These are phyloP conservation scores for Heliconius ismenius DNA, from an alignment of 2,888 invertebrate species.

Conservation along the genomic window DNA sequence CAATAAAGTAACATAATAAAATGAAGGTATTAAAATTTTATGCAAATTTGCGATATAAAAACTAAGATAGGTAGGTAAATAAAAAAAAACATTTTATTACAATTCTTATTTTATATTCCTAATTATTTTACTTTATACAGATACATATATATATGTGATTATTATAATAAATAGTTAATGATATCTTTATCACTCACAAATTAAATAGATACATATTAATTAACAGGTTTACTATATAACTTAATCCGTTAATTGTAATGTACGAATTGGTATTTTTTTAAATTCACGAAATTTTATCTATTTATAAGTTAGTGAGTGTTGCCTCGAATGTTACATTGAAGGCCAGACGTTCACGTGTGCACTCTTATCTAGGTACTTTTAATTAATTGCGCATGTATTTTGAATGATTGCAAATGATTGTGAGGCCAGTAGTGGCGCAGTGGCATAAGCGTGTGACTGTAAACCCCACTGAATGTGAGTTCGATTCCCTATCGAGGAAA, in stretches of 20 bases:
- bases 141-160: slow-evolving; percentile 8
- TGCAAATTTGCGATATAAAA: background rate
- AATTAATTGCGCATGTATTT: slow-evolving; percentile 35
- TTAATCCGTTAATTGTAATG: background rate
- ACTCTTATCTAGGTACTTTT: slow-evolving; percentile 31
- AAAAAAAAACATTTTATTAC: background rate
- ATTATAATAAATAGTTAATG: background rate
- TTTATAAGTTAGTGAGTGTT: slow-evolving; percentile 10
- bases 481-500: no score
- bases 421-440: no score
- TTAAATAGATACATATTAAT: background rate
- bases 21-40: background rate
- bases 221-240: background rate
- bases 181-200: background rate
- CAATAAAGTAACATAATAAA: background rate
- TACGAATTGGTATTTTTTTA: background rate
- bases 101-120: background rate
- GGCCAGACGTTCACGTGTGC: slow-evolving; percentile 39
- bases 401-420: slow-evolving; percentile 25
- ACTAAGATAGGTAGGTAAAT: background rate
- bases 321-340: slow-evolving; percentile 30
- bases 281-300: background rate
- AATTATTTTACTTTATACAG: background rate
- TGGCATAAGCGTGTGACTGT: no score
- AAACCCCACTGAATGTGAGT: no score